phyloP scores from a whole-genome alignment of 1,140 invertebrate species.

The Drosophila quadrilineata region DNA sequence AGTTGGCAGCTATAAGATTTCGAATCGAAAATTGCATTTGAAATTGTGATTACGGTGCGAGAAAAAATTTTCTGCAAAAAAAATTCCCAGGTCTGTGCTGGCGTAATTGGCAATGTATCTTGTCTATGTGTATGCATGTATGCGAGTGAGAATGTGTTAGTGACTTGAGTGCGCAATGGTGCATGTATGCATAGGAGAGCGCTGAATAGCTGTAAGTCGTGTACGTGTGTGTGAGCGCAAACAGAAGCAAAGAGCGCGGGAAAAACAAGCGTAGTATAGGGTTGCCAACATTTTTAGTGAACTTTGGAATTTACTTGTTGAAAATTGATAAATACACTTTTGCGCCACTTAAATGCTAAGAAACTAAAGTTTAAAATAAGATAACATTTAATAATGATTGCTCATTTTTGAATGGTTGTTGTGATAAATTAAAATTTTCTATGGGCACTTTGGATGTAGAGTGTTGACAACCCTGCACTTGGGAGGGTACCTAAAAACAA shows the following conservation, averaged over 20 bases:
- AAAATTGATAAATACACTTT: background rate
- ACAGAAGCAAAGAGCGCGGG: slow-evolving; percentile 46
- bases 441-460: no score
- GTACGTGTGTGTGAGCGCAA: slow-evolving; percentile 31
- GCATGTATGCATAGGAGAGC: slow-evolving; percentile 25
- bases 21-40: slow-evolving; percentile 57
- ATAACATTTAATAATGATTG: no score
- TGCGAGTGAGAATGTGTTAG: slow-evolving; percentile 5
- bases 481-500: slow-evolving; percentile 66
- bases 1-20: slow-evolving; percentile 42
- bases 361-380: no score
- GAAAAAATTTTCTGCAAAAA: slow-evolving; percentile 65
- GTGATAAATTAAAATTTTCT: no score
- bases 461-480: slow-evolving; percentile 45
- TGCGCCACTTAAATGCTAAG: no score
- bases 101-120: slow-evolving; percentile 48
- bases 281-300: slow-evolving; percentile 36
- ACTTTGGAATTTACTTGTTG: slow-evolving; percentile 4
- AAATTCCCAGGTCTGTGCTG: slow-evolving; percentile 76
- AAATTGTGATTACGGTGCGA: slow-evolving; percentile 65
- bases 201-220: slow-evolving; percentile 22
- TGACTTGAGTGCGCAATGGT: slow-evolving; percentile 8
- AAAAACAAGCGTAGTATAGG: slow-evolving; percentile 34
- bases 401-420: no score
- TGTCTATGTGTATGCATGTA: slow-evolving; percentile 33